A percentile compares a stretch with the other conserved stretches of the same genome.
Conservation (phyloP, 2,797 vertebrate species). For the Botia kubotai region DNA sequence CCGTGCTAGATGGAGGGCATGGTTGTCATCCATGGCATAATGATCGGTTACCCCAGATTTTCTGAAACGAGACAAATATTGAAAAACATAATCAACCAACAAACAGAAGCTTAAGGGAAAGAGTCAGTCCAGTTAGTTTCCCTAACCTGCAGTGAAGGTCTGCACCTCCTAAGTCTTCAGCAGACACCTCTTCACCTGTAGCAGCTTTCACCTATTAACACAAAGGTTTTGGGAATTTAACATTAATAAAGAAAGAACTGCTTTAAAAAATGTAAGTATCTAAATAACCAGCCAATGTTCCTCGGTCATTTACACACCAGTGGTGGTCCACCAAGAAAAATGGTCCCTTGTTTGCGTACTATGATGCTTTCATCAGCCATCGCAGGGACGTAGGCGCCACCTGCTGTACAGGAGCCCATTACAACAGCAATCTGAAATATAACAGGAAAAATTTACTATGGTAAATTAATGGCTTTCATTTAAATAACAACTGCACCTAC, state of each 20-base stretch:
- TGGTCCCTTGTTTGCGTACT: slow-evolving; percentile 92
- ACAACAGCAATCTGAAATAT: slow-evolving; percentile 90
- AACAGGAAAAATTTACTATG: background rate
- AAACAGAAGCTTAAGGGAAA: background rate
- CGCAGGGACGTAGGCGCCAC: slow-evolving; percentile 93
- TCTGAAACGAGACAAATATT: slow-evolving; percentile 68
- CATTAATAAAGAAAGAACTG: background rate
- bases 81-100: background rate
- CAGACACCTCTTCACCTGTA: slow-evolving; percentile 94
- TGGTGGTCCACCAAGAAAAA: slow-evolving; percentile 95
- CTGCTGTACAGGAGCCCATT: slow-evolving; percentile 98
- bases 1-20: slow-evolving; percentile 93
- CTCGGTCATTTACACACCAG: slow-evolving; percentile 78
- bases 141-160: slow-evolving; percentile 96
- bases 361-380: slow-evolving; percentile 99
- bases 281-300: background rate
- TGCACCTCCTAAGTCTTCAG: slow-evolving; percentile 95
- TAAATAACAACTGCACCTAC: background rate
- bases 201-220: slow-evolving; percentile 92
- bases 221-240: too few relatives aligned
- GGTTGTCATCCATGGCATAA: slow-evolving; percentile 91
- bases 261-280: background rate
- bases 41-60: slow-evolving; percentile 96
- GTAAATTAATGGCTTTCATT: background rate
- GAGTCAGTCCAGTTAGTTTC: background rate